These are phyloP conservation scores for Mythimna impura DNA, from an alignment of 2,888 invertebrate genomes.

Conservation along the genomic window DNA sequence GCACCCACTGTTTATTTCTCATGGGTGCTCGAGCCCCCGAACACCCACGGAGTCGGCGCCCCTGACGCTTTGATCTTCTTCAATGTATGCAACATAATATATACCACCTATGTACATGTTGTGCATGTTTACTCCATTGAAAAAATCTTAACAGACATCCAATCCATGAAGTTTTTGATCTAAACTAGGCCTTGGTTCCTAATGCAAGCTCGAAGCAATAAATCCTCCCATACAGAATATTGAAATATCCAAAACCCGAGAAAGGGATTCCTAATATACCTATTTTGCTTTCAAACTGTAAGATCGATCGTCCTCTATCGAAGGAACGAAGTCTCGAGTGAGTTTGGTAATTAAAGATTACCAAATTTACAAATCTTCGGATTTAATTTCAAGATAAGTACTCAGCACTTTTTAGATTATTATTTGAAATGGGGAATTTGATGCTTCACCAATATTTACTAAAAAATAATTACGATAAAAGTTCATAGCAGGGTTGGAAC, in stretches of 20 bases:
- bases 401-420: too few relatives aligned
- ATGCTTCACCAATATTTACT: neutral
- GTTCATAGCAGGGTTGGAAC: neutral
- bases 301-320: conserved; percentile 20
- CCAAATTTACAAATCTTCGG: neutral
- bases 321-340: conserved; percentile 15
- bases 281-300: conserved; percentile 34
- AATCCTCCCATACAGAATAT: conserved; percentile 36
- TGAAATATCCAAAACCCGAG: conserved; percentile 32
- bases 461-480: neutral
- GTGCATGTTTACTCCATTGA: neutral
- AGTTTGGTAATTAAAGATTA: neutral
- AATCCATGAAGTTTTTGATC: neutral
- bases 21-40: too few relatives aligned
- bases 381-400: neutral
- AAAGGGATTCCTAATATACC: conserved; percentile 45
- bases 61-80: too few relatives aligned
- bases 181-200: conserved; percentile 23
- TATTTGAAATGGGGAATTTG: neutral
- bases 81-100: too few relatives aligned
- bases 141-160: neutral
- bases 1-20: too few relatives aligned
- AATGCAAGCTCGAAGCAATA: conserved; percentile 21
- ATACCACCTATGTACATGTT: too few relatives aligned
- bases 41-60: too few relatives aligned